These are phyloP conservation scores for Aleadryas rufinucha DNA, from an alignment of 2,113 vertebrate species.

Conservation along the genomic window DNA sequence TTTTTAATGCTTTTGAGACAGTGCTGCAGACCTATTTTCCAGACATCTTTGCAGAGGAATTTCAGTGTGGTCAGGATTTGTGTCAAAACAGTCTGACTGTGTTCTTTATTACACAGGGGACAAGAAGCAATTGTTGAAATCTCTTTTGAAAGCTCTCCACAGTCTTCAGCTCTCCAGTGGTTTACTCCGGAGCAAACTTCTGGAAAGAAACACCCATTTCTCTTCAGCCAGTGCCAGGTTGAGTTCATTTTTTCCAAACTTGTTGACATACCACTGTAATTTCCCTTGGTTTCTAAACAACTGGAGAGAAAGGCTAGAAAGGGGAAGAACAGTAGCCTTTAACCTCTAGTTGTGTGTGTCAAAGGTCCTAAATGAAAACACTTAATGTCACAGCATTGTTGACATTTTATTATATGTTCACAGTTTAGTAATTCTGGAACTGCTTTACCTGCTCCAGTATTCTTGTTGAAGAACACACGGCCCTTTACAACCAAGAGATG, in stretches of 20 bases:
- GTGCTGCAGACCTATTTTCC: not conserved
- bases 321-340: not conserved
- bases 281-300: not conserved
- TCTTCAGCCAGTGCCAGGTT: conserved; percentile 98
- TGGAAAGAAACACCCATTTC: conserved; percentile 89
- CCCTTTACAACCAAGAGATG: not conserved
- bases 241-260: not conserved
- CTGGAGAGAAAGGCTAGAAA: not conserved
- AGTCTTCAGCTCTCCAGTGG: conserved; percentile 92
- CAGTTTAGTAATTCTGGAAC: not conserved
- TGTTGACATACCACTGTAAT: not conserved
- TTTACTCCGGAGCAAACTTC: conserved; percentile 91
- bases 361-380: not conserved
- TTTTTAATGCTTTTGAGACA: not conserved
- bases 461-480: not conserved
- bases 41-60: not conserved
- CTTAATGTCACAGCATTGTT: not conserved
- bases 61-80: not conserved
- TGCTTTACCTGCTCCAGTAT: not conserved
- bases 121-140: conserved; percentile 90
- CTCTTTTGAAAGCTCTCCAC: conserved; percentile 88
- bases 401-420: not conserved
- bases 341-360: not conserved
- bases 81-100: not conserved
- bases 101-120: conserved; percentile 75